Evolutionary conservation across 2,888 invertebrate species (phyloP).

Genomic region (Drosophila prolongata): DNA sequence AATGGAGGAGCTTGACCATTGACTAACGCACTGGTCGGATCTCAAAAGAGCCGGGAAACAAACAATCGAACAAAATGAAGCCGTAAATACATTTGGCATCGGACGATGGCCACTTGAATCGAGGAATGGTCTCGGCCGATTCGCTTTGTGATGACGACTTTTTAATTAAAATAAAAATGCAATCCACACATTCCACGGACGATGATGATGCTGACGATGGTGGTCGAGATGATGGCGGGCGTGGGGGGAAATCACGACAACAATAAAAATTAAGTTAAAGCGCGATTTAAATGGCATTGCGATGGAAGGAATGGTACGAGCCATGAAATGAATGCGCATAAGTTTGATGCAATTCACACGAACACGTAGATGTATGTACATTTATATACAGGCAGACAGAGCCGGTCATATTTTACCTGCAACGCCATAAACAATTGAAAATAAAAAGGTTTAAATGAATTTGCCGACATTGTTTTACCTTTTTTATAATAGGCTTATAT

Average conservation of each 20-base stretch:
- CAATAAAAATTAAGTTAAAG: conserved; percentile 76
- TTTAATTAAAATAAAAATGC: conserved; percentile 76
- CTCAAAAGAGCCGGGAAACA: conserved; percentile 29
- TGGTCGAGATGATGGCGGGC: conserved; percentile 28
- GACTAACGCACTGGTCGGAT: conserved; percentile 22
- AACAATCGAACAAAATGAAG: conserved; percentile 66
- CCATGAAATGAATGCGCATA: conserved; percentile 62
- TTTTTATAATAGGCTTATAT: conserved; percentile 69
- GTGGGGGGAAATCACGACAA: conserved; percentile 62
- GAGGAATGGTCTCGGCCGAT: conserved; percentile 47
- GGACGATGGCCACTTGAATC: conserved; percentile 67
- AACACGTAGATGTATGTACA: conserved; percentile 6
- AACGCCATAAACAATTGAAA: conserved; percentile 60
- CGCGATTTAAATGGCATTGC: conserved; percentile 63
- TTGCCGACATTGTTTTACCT: conserved; percentile 25
- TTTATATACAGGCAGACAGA: not conserved
- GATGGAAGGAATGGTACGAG: conserved; percentile 53
- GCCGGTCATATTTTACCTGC: conserved; percentile 22
- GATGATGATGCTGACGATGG: conserved; percentile 13
- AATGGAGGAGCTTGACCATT: not conserved
- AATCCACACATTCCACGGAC: conserved; percentile 52
- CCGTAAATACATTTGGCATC: conserved; percentile 75
- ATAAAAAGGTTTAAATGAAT: conserved; percentile 55
- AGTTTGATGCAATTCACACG: conserved; percentile 57
- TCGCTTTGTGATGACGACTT: conserved; percentile 69